Evolutionary conservation across 2,888 invertebrate genomes (phyloP), one percentile per base, ranked within the genome.

Genomic region (Maniola hyperantus): DNA sequence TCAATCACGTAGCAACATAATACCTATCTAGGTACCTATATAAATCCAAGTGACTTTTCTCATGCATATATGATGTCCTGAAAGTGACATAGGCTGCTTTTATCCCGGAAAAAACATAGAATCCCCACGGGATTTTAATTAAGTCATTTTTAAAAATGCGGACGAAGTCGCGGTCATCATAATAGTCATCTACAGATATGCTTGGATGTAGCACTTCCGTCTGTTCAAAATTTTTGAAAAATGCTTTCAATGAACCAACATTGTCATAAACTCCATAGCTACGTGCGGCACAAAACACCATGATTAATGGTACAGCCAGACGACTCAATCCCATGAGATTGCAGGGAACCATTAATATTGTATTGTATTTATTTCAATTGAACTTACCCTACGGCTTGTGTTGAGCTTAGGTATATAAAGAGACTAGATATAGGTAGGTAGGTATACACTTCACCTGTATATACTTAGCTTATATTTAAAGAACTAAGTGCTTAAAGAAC

Each of bases 301-400:
- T 81, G 82, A 82, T 82, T 82, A 82, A 82, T 82, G 79, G 58
- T 74, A 67, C 7, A 8, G 36, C 51, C 55, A 55, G 72, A 83
- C 80, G 58, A 81, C 83, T 85, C 84, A 81, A 85, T 85, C 84
- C 81, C 76, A 36, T 33, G 81, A 79, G 78, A 72, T 20, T 11
- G 50, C 11, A 26, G 39, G 39, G 6, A 1, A 78, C 76, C 83
- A 85, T 84, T 85, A 85, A 69, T 69, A 67, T 66, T 62, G 59
- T 7, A 59, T 59, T 59, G 59, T 62, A 26, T 18, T 42, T 62
- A 53, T 62, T 62, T 62, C 62, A 62, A 62, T 62, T 53, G 42
- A 53, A 62, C 39, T 10, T 44, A 33, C 53, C 54, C 63, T 39
- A 58, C 42, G 20, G n/a, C 11, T 26, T 42, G 20, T 26, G 13